Evolutionary conservation across 2,113 vertebrate species (phyloP).

Genomic region (Chrysochloris asiatica): DNA sequence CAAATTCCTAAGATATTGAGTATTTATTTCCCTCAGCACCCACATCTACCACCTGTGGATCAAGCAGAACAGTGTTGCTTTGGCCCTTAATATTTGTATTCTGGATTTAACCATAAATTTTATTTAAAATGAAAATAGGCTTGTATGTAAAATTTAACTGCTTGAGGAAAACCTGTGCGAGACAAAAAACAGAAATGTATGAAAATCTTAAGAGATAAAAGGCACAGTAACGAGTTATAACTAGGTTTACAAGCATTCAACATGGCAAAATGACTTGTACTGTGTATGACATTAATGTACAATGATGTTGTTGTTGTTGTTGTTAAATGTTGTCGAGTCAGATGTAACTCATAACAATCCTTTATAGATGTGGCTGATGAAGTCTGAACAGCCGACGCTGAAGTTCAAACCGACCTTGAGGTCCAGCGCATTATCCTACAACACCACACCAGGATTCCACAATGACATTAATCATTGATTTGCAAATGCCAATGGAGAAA

Average conservation of each 20-base stretch:
- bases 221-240: rapidly evolving
- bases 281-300: too few species aligned
- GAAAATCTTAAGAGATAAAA: neutral
- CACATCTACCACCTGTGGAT: neutral
- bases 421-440: too few species aligned
- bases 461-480: neutral
- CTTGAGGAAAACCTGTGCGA: neutral
- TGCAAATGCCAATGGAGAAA: neutral
- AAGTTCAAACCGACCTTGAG: too few species aligned
- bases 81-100: slow-evolving; percentile 30
- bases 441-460: too few species aligned
- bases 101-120: slow-evolving; percentile 10
- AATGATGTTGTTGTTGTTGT: too few species aligned
- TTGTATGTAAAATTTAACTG: neutral
- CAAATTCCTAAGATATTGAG: neutral
- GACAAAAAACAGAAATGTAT: neutral
- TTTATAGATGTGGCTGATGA: too few species aligned
- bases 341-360: too few species aligned
- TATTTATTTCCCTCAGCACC: neutral
- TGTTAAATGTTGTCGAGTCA: too few species aligned
- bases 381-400: too few species aligned
- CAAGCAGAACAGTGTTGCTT: neutral
- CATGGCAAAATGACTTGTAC: neutral
- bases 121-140: slow-evolving; percentile 15
- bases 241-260: neutral